Conservation (phyloP, 2,113 vertebrate species). For the Paratilapia polleni region DNA sequence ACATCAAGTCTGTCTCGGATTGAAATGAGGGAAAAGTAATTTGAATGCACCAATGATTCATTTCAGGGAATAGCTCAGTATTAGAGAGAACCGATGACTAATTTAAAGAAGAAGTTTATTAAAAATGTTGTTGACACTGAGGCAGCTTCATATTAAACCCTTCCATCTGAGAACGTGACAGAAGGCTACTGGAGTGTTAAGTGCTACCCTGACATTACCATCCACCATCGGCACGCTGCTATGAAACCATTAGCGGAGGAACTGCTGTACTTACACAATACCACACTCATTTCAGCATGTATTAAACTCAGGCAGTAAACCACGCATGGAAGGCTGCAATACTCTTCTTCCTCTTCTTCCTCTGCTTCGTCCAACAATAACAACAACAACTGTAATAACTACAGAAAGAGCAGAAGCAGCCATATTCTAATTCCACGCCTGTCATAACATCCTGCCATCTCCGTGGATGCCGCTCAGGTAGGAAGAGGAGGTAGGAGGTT, state of each 20-base stretch:
- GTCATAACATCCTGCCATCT: constrained; percentile 40
- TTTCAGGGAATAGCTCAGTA: neutral
- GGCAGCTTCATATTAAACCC: neutral
- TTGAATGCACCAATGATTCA: neutral
- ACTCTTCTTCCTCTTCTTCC: constrained; percentile 15
- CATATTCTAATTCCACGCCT: constrained; percentile 42
- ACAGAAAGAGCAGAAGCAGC: constrained; percentile 29
- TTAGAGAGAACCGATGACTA: neutral
- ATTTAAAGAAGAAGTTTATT: neutral
- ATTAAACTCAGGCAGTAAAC: constrained; percentile 65
- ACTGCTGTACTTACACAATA: constrained; percentile 62
- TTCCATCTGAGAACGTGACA: constrained; percentile 7
- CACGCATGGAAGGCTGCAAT: constrained; percentile 46
- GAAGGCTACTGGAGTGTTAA: constrained; percentile 18
- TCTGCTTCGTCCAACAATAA: neutral
- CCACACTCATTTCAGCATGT: constrained; percentile 44
- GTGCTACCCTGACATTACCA: constrained; percentile 27
- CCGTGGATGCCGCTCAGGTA: constrained; percentile 50
- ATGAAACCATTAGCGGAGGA: constrained; percentile 51
- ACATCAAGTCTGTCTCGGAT: neutral
- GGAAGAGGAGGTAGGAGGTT: constrained; percentile 34
- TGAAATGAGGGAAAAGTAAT: constrained; percentile 31
- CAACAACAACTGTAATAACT: neutral
- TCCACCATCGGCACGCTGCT: constrained; percentile 18
- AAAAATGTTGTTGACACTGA: neutral